Base-by-base conservation (phyloP, 2,888 invertebrate genomes). In the Lasioglossum marginatum region DNA sequence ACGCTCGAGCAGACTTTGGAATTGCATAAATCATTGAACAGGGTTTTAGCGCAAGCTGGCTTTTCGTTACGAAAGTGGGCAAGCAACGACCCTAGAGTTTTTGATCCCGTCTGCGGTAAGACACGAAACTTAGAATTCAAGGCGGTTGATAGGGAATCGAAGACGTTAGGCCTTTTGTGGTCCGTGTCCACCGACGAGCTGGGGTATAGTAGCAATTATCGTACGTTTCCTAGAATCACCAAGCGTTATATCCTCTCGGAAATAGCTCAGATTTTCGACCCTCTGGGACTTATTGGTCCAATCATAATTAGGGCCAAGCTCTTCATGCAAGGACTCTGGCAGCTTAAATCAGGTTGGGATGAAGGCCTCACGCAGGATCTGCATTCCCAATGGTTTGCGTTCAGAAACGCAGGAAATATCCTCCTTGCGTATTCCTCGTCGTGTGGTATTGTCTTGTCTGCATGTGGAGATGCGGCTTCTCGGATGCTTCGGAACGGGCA, bases 201-300 rank as follows among this genome's bases (percentile, higher is more conserved):
- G 2, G 10, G 45, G 1, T 76, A 76, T 12, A 3, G 23, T 0
- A 63, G n/a, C 19, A 4, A 14, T 10, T 10, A 37, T 10, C 10
- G 12, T 8, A 10, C 8, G 14, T 12, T 8, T 12, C 14, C 8
- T 4, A 27, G 45, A 1, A 31, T 57, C 4, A 79, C 79, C 0
- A 79, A 79, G 10, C 57, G 60, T 0, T 3, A 3, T 2, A 31
- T 79, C 0, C 16, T 72, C 1, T 52, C 72, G 0, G 60, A 71
- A 34, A 71, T 70, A 10, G n/a, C 71, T 0, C n/a, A 40, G 6
- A 63, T 79, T 4, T 79, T 79, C 8, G 73, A 79, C 5, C 79
- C 79, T 0, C 16, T 79, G 0, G 66, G 73, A 4, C 37, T 79
- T 0, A 5, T 79, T 0, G 79, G 37, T 4, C 48, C 48, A 5